Evolutionary conservation across 2,888 invertebrate species (phyloP), one percentile per base, ranked within the genome.

Genomic region (Limnephilus marmoratus): DNA sequence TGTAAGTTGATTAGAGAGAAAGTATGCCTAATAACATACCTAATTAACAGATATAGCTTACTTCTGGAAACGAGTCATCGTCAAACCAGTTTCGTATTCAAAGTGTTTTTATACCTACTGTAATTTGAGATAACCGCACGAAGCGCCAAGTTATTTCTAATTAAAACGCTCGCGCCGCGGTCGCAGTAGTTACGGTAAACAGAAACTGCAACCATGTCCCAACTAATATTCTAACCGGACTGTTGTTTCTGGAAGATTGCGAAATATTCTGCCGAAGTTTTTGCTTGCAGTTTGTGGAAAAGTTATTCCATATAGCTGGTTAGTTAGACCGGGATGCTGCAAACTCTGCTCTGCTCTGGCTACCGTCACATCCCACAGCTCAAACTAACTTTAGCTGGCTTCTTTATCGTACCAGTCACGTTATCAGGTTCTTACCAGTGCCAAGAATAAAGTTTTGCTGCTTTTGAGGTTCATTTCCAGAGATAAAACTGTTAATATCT

Each of bases 281-380:
- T 83, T 85, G 68, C 53, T 34, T 18, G 81, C 81, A 81, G 81
- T 41, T 34, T 90, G 81, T 18, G 41, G 85, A 3, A 24, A 85
- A 85, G 85, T 85, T 85, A 41, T 85, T 41, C 45, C 85, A 85
- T n/a, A 85, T 41, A 45, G 85, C n/a, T 41, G 85, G 85, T 37
- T 83, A 85, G 85, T 85, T 85, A n/a, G n/a, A 37, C 45, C 29
- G 53, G 53, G 53, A 68, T 24, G 53, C 53, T 24, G 53, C 53
- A 68, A 45, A 83, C 83, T 85, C 18, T 85, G 85, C 85, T n/a
- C 18, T 85, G 85, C 85, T n/a, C 45, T 41, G 85, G 18, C 24
- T 41, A 85, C 41, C 41, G n/a, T n/a, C n/a, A 41, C 37, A 85
- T 45, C 85, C 85, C 85, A 45, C 85, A 49, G 12, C 85, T 85